These are phyloP conservation scores for Echeneis naucrates DNA, from an alignment of 2,797 vertebrate species.

Conservation along the genomic window DNA sequence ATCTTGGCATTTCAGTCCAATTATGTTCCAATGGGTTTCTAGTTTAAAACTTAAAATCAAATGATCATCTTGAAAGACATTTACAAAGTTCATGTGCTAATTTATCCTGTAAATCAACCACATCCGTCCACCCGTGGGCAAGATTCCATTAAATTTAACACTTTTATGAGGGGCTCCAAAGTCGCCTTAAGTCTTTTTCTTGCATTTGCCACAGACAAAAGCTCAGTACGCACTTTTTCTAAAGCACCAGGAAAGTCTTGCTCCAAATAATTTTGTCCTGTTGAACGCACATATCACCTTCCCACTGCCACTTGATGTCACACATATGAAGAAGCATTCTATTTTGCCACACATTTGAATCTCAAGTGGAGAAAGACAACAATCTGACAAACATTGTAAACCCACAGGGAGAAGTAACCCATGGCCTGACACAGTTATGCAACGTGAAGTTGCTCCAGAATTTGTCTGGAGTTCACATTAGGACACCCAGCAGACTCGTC, in stretches of 20 bases:
- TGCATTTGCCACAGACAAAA: too few relatives aligned
- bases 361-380: constrained; percentile 49
- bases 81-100: constrained; percentile 2
- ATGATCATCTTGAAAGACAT: background rate
- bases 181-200: constrained; percentile 42
- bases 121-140: constrained; percentile 3
- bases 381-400: constrained; percentile 37
- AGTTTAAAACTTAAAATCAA: constrained; percentile 10
- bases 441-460: constrained; percentile 47
- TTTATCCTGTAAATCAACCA: background rate
- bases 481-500: constrained; percentile 41
- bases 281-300: constrained; percentile 25
- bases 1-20: constrained; percentile 5
- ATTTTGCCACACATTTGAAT: constrained; percentile 26
- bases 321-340: constrained; percentile 6
- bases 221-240: constrained; percentile 28
- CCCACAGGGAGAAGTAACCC: constrained; percentile 26
- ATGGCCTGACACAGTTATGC: constrained; percentile 37
- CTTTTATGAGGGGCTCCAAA: constrained; percentile 47
- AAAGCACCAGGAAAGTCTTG: constrained; percentile 37
- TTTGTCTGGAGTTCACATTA: constrained; percentile 54
- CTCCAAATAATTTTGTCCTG: constrained; percentile 50
- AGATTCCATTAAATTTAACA: constrained; percentile 18
- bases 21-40: background rate
- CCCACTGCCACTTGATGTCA: constrained; percentile 6